Evolutionary conservation across 35 echinoderm and acorn worm species (phyloP).

Genomic region (Eucidaris tribuloides): DNA sequence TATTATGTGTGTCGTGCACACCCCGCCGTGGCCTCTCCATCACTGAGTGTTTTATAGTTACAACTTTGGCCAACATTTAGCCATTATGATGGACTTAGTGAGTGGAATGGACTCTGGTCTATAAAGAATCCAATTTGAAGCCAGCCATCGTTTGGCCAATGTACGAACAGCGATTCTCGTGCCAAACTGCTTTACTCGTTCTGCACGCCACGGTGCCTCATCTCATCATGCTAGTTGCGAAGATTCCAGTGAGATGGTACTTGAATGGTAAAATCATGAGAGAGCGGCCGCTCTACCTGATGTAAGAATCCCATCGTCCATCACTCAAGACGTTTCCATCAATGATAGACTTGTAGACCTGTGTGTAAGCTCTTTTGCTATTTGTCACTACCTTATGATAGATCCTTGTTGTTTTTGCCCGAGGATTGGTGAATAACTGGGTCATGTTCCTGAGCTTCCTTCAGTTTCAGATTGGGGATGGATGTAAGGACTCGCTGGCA

Average conservation of each 20-base stretch:
- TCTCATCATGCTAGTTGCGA: slow-evolving; percentile 47
- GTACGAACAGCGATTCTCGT: not conserved
- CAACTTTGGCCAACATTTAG: no score
- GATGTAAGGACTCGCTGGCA: no score
- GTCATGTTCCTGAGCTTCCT: slow-evolving; percentile 5
- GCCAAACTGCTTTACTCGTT: slow-evolving; percentile 12
- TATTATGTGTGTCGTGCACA: no score
- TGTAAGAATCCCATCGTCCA: slow-evolving; percentile 38
- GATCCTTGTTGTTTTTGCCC: not conserved
- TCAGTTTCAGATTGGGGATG: not conserved
- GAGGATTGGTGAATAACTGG: not conserved
- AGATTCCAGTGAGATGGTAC: not conserved
- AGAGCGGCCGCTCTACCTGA: not conserved
- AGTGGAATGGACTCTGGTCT: no score
- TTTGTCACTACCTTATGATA: not conserved
- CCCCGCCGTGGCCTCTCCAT: no score
- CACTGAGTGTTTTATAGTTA: no score
- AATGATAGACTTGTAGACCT: not conserved
- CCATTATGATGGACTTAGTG: no score
- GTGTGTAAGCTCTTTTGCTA: not conserved
- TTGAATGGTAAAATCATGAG: slow-evolving; percentile 43
- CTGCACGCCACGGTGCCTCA: slow-evolving; percentile 49
- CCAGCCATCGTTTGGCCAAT: not conserved
- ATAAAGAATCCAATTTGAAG: not conserved
- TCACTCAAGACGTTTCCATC: slow-evolving; percentile 31